Evolutionary conservation across 64 coral and sea anemone species (phyloP), one percentile per base, ranked within the genome.

Genomic region (Dendronephthya gigantea): DNA sequence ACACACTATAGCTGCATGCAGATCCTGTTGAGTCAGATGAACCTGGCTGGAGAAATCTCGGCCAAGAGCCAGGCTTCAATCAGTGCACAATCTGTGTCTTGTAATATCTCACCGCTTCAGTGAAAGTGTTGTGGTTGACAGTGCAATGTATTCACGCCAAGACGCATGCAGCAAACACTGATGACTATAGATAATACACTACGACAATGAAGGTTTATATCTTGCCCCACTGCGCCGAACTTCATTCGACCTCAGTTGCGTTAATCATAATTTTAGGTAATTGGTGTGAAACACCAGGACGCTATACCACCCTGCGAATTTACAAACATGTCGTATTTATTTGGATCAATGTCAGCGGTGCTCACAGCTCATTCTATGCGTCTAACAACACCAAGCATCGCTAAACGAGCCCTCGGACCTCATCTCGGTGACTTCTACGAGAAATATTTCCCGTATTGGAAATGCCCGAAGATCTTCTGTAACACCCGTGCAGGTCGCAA

Each of bases 381-480:
- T 74, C 35, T 38, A 27, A 85, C 95, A 16, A 87, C 89, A 0
- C 95, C 95, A 39, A 55, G 84, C 4, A 91, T 98, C 0, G 91
- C 88, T 14, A 98, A 92, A 39, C 86, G 90, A 85, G 89, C 93
- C 56, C 89, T 93, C 41, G 95, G 89, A 0, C 95, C 92, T 15
- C 95, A 98, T 68, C 15, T 98, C 6, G 95, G 95, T 19, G 89
- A 85, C 25, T 74, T 93, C 40, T 62, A 93, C 4, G 86, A 84
- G 29, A 89, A 83, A 30, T 87, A 89, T 35, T 86, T 93, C 43
- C 95, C 95, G 27, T 83, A 87, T 17, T 23, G 93, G 27, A 84
- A 87, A 17, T 81, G 90, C 7, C 84, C 95, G 10, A 89, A 87
- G 82, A 90, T 98, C 22, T 98, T 91, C 81, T 84, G 88, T 23